phyloP scores from a whole-genome alignment of 2,888 invertebrate genomes.

The Branchinecta sandiegonensis region DNA sequence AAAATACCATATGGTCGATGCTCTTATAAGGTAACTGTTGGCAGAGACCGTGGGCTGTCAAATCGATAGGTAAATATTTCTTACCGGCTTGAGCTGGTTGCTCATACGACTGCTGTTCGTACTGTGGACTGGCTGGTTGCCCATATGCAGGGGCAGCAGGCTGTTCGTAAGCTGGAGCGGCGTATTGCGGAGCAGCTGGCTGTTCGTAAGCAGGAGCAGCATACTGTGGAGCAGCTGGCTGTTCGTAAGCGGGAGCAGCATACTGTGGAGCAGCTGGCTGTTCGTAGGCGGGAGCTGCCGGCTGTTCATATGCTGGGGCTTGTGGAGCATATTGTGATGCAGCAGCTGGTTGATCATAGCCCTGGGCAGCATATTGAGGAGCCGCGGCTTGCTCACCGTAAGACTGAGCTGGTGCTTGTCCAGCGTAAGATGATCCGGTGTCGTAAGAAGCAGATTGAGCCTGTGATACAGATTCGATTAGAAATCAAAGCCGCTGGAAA shows the following conservation, averaged over 20 bases:
- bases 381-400: constrained; percentile 25
- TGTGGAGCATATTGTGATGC: constrained; percentile 13
- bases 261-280: constrained; percentile 20
- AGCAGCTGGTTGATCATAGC: constrained; percentile 22
- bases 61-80: no score
- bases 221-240: constrained; percentile 18
- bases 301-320: constrained; percentile 19
- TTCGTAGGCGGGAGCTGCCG: constrained; percentile 20
- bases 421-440: constrained; percentile 15
- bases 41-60: no score
- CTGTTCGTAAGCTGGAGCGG: constrained; percentile 16
- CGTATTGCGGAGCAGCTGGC: constrained; percentile 24
- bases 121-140: constrained; percentile 19
- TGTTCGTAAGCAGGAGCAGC: constrained; percentile 23
- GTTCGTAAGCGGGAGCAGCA: constrained; percentile 21
- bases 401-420: constrained; percentile 16
- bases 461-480: neutral
- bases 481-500: no score
- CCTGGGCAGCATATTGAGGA: constrained; percentile 23
- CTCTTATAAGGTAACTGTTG: no score
- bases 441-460: constrained; percentile 18
- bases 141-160: constrained; percentile 15
- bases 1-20: no score
- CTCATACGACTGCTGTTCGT: constrained; percentile 26
- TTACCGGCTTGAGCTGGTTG: neutral